Evolutionary conservation across 2,888 invertebrate genomes (phyloP), one percentile per base, ranked within the genome.

Genomic region (Agrypnus murinus): DNA sequence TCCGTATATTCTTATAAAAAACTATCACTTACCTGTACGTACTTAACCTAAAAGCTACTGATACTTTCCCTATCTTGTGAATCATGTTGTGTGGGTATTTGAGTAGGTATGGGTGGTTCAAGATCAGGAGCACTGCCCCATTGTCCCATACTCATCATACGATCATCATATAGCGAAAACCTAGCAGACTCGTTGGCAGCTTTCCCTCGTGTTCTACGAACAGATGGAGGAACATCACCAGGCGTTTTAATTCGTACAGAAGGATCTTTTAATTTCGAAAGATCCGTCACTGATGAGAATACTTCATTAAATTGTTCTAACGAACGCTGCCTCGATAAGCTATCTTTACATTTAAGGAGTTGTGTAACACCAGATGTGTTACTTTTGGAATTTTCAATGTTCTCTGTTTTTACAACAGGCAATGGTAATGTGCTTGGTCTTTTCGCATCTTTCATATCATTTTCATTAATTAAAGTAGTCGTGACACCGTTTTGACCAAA

Each of bases 81-180:
- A 70, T 77, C 77, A 57, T 75, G 57, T 64, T 78, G 76, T 19
- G 73, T 72, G 50, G 75, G 74, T 48, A 69, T 73, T 9, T 73
- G 32, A 14, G 74, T 72, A 38, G 74, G 74, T 34, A 72, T 65
- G 8, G 78, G 78, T 3, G 83, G 84, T 64, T 86, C 85, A 46
- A 86, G 75, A 77, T 86, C 84, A 0, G 86, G 86, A 0, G 85
- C 86, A 70, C 86, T 86, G 9, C 85, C 84, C 85, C 86, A 85
- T 74, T 83, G 82, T 1, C 81, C 82, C 12, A 80, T 79, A 75
- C 90, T 90, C 95, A 96, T 96, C 90, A 96, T 95, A 46, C 96
- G 88, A 82, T 96, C 96, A 79, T 96, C 95, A 80, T 95, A 96
- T 15, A 96, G 86, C 50, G 96, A 96, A 78, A 96, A 90, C 74